Evolutionary conservation across 1,140 invertebrate genomes (phyloP).

Genomic region (Anthonomus grandis): DNA sequence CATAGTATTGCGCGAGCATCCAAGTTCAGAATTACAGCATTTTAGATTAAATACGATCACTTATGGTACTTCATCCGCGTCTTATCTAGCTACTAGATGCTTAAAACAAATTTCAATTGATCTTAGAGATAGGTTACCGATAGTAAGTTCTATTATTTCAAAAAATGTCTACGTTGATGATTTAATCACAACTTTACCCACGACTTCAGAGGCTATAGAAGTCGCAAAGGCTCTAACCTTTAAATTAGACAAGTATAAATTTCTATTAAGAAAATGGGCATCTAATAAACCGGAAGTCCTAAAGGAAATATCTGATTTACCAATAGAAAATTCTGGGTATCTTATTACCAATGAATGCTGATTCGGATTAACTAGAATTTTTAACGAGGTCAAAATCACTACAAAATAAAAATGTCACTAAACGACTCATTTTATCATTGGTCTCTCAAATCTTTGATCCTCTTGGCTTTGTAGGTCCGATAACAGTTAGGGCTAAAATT

Average conservation of each 20-base stretch:
- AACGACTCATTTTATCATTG: conserved; percentile 35
- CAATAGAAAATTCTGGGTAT: not conserved
- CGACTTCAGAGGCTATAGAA: conserved; percentile 17
- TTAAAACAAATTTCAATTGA: conserved; percentile 35
- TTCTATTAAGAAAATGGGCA: not conserved
- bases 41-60: conserved; percentile 17
- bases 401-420: conserved; percentile 21
- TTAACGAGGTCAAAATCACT: not conserved
- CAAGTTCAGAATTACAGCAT: not conserved
- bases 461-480: conserved; percentile 38
- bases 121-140: conserved; percentile 29
- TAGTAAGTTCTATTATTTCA: conserved; percentile 32
- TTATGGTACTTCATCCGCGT: conserved; percentile 37
- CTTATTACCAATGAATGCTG: conserved; percentile 1
- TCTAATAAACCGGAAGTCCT: not conserved
- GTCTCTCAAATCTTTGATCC: conserved; percentile 38
- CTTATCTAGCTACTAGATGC: conserved; percentile 43
- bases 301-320: not conserved
- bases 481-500: too few species aligned
- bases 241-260: conserved; percentile 1
- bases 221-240: conserved; percentile 4
- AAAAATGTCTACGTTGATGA: conserved; percentile 52
- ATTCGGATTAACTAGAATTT: not conserved
- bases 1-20: not conserved
- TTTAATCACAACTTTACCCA: conserved; percentile 42